Evolutionary conservation across 1,140 invertebrate genomes (phyloP).

Genomic region (Zaprionus taronus): DNA sequence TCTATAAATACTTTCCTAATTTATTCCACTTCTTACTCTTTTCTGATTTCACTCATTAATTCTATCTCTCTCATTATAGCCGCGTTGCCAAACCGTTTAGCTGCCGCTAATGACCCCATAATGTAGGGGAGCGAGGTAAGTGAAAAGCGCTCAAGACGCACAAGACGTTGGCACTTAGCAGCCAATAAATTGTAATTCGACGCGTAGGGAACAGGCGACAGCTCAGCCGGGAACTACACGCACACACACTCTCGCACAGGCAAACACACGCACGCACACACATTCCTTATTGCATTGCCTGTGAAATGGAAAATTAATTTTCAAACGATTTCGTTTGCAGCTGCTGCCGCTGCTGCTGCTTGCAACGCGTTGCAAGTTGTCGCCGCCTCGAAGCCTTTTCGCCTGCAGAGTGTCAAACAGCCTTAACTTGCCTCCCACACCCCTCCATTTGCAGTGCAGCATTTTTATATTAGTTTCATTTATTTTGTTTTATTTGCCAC

Average conservation of each 20-base stretch:
- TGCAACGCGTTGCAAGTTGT: constrained; percentile 42
- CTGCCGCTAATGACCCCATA: constrained; percentile 24
- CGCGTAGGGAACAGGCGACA: constrained; percentile 50
- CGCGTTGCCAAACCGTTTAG: constrained; percentile 13
- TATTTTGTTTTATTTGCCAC: constrained; percentile 69
- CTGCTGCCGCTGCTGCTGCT: constrained; percentile 30
- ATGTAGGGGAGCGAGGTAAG: constrained; percentile 32
- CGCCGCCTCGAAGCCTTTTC: constrained; percentile 61
- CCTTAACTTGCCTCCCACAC: background rate
- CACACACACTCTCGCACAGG: constrained; percentile 21
- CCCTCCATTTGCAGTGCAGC: background rate
- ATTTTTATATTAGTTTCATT: constrained; percentile 71
- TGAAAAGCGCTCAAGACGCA: constrained; percentile 48
- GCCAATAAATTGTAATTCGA: constrained; percentile 83
- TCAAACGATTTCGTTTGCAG: constrained; percentile 74
- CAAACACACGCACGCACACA: constrained; percentile 20
- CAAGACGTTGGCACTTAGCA: constrained; percentile 70
- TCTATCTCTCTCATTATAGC: background rate
- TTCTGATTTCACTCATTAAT: background rate
- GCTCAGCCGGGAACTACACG: constrained; percentile 26
- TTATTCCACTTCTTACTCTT: background rate
- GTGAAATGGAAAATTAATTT: constrained; percentile 83
- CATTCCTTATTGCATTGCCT: constrained; percentile 55
- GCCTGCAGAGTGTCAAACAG: constrained; percentile 54
- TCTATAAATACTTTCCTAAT: background rate